Evolutionary conservation across 2,797 vertebrate species (phyloP).

Genomic region (Syngnathus rostellatus): DNA sequence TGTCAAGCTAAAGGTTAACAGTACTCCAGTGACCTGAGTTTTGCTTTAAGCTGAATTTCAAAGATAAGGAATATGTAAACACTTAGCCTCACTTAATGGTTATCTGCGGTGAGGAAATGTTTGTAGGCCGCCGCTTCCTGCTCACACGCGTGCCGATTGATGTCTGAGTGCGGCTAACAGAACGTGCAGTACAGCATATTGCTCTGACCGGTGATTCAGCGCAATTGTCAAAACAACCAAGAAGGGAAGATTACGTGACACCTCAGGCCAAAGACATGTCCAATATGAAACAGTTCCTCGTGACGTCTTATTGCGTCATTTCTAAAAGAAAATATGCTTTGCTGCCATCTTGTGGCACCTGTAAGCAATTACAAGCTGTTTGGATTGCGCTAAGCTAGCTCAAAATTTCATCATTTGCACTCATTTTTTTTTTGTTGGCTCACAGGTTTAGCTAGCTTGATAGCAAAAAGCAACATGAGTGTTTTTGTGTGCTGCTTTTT

Average conservation of each 20-base stretch:
- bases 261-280: neutral
- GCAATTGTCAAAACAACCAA: neutral
- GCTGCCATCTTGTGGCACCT: neutral
- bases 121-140: constrained; percentile 1
- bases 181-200: neutral
- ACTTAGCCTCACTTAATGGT: neutral
- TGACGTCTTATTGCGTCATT: neutral
- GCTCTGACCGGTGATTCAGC: constrained; percentile 4
- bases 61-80: neutral
- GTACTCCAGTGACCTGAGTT: neutral
- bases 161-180: neutral
- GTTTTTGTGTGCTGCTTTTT: neutral
- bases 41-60: neutral
- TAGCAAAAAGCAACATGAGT: neutral
- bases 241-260: neutral
- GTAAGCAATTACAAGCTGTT: neutral
- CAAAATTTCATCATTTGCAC: neutral
- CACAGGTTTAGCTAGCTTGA: neutral
- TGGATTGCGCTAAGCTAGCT: neutral
- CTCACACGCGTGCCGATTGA: neutral
- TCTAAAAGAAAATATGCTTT: neutral
- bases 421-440: neutral
- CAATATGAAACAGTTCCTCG: neutral
- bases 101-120: neutral
- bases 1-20: neutral